Percentiles rank a stretch among this genome's conserved stretches.
phyloP scores from a whole-genome alignment of 1,140 invertebrate genomes.

The Parasteatoda tepidariorum region DNA sequence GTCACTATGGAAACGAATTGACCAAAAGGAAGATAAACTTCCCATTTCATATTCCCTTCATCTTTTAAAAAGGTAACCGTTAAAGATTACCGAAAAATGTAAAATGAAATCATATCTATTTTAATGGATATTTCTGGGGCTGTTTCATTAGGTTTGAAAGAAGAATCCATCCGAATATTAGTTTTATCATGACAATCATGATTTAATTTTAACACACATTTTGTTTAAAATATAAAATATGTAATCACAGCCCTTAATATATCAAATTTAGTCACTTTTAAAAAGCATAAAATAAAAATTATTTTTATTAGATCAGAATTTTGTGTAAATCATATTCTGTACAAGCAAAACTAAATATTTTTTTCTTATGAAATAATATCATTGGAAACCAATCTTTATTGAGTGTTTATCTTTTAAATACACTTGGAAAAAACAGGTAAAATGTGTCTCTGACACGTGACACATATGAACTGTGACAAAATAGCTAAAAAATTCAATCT shows the following conservation, averaged over 20 bases:
- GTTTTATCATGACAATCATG: not conserved
- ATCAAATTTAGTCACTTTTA: not conserved
- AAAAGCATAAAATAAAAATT: too few relatives aligned
- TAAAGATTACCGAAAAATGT: not conserved
- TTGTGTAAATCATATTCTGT: too few relatives aligned
- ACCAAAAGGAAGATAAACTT: slow-evolving; percentile 47
- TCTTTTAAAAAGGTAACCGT: slow-evolving; percentile 4
- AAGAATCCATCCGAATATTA: not conserved
- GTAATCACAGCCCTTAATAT: not conserved
- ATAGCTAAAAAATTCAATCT: too few relatives aligned
- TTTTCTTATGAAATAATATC: too few relatives aligned
- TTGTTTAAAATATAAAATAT: not conserved
- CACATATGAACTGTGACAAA: too few relatives aligned
- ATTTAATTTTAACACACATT: not conserved
- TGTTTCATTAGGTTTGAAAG: not conserved
- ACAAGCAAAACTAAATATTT: too few relatives aligned
- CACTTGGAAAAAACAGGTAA: too few relatives aligned
- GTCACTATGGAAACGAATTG: slow-evolving; percentile 35
- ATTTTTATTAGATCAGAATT: too few relatives aligned
- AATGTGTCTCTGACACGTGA: too few relatives aligned
- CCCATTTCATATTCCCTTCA: slow-evolving; percentile 39
- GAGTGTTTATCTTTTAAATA: too few relatives aligned
- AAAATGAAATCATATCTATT: not conserved
- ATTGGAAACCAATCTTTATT: too few relatives aligned
- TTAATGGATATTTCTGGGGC: not conserved